A percentile compares a stretch with the other conserved stretches of the same genome.
Conservation (phyloP, 1,140 invertebrate species). For the Drosophila ironensis region DNA sequence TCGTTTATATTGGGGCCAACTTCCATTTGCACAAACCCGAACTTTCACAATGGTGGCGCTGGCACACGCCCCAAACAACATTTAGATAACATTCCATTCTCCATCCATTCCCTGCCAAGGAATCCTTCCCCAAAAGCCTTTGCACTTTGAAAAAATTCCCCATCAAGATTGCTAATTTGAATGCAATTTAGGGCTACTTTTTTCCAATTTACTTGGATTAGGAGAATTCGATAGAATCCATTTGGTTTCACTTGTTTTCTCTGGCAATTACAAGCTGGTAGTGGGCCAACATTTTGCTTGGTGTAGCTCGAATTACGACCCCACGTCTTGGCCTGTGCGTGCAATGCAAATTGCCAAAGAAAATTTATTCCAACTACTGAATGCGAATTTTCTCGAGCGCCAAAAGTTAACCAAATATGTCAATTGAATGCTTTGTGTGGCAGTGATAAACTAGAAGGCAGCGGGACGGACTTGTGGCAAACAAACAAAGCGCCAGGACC, state of each 20-base stretch:
- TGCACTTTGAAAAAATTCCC: constrained; percentile 4
- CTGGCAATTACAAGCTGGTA: too few relatives aligned
- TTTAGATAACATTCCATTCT: constrained; percentile 48
- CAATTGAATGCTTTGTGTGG: constrained; percentile 62
- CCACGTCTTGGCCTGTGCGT: constrained; percentile 29
- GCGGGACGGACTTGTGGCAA: constrained; percentile 29
- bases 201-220: background rate
- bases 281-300: background rate
- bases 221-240: too few relatives aligned
- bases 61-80: constrained; percentile 42
- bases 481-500: constrained; percentile 64
- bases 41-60: constrained; percentile 37
- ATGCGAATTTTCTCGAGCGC: constrained; percentile 54
- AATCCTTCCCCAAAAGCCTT: constrained; percentile 8
- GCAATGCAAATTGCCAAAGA: constrained; percentile 74
- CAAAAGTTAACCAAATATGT: constrained; percentile 78
- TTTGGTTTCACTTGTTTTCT: too few relatives aligned
- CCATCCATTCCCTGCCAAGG: constrained; percentile 18
- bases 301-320: constrained; percentile 10
- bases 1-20: constrained; percentile 17
- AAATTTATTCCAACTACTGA: constrained; percentile 72
- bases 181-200: background rate
- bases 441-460: constrained; percentile 1
- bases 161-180: too few relatives aligned
- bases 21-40: constrained; percentile 9